These are phyloP conservation scores for Drosophila albomicans DNA, from an alignment of 1,140 invertebrate species.

Conservation along the genomic window DNA sequence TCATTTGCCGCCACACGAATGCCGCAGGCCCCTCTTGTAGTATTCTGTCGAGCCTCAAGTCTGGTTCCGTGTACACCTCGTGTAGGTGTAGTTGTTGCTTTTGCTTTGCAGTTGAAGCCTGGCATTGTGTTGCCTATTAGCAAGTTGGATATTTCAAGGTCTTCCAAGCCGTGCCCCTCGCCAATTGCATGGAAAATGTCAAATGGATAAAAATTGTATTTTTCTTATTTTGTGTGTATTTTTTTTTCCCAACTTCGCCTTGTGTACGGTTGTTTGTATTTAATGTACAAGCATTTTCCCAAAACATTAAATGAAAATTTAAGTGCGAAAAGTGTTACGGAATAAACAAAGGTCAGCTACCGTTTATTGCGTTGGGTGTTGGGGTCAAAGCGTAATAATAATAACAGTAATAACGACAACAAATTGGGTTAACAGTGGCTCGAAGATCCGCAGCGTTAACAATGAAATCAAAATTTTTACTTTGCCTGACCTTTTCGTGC, in stretches of 20 bases:
- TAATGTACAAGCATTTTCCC: constrained; percentile 49
- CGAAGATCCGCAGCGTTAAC: constrained; percentile 38
- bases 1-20: constrained; percentile 34
- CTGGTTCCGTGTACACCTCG: constrained; percentile 62
- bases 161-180: constrained; percentile 60
- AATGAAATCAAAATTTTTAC: constrained; percentile 53
- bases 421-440: constrained; percentile 49
- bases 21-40: constrained; percentile 16
- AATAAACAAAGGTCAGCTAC: constrained; percentile 57
- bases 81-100: constrained; percentile 28
- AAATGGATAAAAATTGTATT: constrained; percentile 49
- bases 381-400: constrained; percentile 50
- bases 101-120: constrained; percentile 25
- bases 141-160: constrained; percentile 64
- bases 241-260: constrained; percentile 16
- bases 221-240: constrained; percentile 21
- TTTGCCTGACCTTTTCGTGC: constrained; percentile 72
- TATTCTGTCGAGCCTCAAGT: constrained; percentile 40
- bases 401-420: constrained; percentile 44
- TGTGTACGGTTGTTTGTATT: constrained; percentile 36
- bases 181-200: constrained; percentile 74
- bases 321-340: constrained; percentile 56
- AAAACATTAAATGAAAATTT: constrained; percentile 65
- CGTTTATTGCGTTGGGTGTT: constrained; percentile 65
- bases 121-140: constrained; percentile 53